phyloP scores from a whole-genome alignment of 64 coral and sea anemone species.

The Actinia equina region DNA sequence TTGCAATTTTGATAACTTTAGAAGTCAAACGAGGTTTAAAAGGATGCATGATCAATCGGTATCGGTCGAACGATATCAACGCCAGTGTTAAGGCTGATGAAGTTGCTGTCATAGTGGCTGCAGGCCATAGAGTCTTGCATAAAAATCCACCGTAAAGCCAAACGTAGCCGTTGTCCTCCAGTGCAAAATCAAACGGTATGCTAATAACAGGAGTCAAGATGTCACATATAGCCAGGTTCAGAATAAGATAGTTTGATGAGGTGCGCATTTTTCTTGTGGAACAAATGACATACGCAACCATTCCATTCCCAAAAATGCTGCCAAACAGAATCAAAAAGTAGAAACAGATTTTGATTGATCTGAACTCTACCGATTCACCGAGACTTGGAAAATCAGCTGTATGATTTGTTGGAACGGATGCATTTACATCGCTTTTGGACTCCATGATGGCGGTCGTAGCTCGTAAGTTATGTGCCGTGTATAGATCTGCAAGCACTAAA shows the following conservation, averaged over 20 bases:
- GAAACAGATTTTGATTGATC: slow-evolving; percentile 35
- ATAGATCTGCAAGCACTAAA: too few species aligned
- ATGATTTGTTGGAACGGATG: background rate
- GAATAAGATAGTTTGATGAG: slow-evolving; percentile 24
- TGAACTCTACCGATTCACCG: slow-evolving; percentile 27
- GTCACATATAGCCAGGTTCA: slow-evolving; percentile 53
- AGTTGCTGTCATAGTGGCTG: slow-evolving; percentile 28
- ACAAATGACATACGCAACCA: slow-evolving; percentile 21
- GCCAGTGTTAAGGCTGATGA: slow-evolving; percentile 45
- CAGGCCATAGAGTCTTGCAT: slow-evolving; percentile 47
- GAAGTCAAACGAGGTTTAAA: slow-evolving; percentile 35
- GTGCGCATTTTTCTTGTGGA: slow-evolving; percentile 34
- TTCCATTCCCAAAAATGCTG: slow-evolving; percentile 38
- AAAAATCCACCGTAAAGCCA: slow-evolving; percentile 42
- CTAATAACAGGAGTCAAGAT: slow-evolving; percentile 35
- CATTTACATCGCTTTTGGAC: background rate
- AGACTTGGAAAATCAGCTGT: background rate
- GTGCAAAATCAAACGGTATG: slow-evolving; percentile 43
- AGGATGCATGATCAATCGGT: slow-evolving; percentile 60
- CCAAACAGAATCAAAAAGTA: slow-evolving; percentile 38
- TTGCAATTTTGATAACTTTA: slow-evolving; percentile 5
- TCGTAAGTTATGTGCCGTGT: too few species aligned
- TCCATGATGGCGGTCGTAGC: too few species aligned
- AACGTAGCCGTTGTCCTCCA: slow-evolving; percentile 50
- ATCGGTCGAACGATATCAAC: slow-evolving; percentile 38